Conservation (phyloP, 2,888 invertebrate genomes). For the Laspeyria flexula region DNA sequence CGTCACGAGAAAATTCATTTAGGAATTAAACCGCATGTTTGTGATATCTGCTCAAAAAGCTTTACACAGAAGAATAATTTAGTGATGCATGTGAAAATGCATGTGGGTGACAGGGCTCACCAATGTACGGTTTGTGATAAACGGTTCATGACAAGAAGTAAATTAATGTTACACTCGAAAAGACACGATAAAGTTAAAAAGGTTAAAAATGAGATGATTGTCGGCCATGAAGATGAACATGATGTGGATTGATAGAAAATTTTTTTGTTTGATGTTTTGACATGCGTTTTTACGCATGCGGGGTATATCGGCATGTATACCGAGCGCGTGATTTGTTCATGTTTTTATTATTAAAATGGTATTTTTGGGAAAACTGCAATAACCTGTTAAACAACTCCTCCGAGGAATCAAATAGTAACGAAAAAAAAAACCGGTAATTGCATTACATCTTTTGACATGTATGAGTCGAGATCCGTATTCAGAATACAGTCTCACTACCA, state of each 20-base stretch:
- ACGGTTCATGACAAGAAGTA: constrained; percentile 68
- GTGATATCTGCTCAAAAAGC: constrained; percentile 71
- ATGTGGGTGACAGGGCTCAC: constrained; percentile 65
- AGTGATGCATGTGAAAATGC: constrained; percentile 74
- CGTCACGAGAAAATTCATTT: constrained; percentile 73
- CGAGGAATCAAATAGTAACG: no score
- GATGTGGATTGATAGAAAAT: neutral
- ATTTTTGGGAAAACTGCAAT: no score
- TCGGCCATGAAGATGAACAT: constrained; percentile 3
- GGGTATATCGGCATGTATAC: no score
- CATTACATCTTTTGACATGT: no score
- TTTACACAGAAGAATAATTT: constrained; percentile 76
- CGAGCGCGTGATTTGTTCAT: no score
- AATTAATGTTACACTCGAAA: constrained; percentile 62
- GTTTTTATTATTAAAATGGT: no score
- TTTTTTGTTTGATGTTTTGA: neutral
- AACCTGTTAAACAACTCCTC: no score
- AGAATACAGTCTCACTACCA: no score
- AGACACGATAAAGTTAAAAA: constrained; percentile 68
- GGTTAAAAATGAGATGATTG: constrained; percentile 39
- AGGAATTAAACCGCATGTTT: constrained; percentile 69
- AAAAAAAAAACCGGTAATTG: no score
- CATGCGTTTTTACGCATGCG: no score
- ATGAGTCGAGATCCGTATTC: no score
- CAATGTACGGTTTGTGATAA: constrained; percentile 65